Evolutionary conservation across 2,113 vertebrate species (phyloP).

Genomic region (Elachura formosa): DNA sequence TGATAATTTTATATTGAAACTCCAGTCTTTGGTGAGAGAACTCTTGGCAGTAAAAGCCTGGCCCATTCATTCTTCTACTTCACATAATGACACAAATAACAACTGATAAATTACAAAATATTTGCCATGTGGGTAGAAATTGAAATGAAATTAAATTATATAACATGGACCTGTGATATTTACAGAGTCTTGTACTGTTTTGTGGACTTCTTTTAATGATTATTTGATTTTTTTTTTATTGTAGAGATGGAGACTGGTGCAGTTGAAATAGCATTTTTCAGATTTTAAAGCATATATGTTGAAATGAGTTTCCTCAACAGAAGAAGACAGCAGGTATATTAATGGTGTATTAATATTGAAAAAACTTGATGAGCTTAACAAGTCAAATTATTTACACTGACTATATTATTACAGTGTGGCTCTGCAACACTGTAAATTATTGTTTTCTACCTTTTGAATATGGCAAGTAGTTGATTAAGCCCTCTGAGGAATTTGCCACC

Average conservation of each 20-base stretch:
- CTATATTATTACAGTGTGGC: not conserved
- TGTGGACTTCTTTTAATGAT: not conserved
- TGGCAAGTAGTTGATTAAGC: not conserved
- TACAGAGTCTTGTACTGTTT: not conserved
- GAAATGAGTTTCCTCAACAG: not conserved
- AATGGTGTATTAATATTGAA: not conserved
- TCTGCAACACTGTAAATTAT: not conserved
- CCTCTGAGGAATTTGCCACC: slow-evolving; percentile 27
- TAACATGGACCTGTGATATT: not conserved
- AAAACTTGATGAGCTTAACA: not conserved
- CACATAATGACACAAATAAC: not conserved
- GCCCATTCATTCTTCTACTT: not conserved
- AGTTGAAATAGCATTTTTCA: not conserved
- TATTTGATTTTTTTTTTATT: not conserved
- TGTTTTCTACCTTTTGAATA: not conserved
- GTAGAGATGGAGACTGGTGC: not conserved
- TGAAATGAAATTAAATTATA: not conserved
- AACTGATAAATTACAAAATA: not conserved
- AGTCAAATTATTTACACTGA: not conserved
- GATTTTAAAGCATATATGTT: not conserved
- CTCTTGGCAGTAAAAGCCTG: not conserved
- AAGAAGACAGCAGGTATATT: not conserved
- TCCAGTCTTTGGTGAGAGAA: not conserved
- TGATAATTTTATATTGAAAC: not conserved
- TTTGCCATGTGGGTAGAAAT: not conserved